Conservation (phyloP, 1,140 invertebrate genomes). For the Drosophila busckii region DNA sequence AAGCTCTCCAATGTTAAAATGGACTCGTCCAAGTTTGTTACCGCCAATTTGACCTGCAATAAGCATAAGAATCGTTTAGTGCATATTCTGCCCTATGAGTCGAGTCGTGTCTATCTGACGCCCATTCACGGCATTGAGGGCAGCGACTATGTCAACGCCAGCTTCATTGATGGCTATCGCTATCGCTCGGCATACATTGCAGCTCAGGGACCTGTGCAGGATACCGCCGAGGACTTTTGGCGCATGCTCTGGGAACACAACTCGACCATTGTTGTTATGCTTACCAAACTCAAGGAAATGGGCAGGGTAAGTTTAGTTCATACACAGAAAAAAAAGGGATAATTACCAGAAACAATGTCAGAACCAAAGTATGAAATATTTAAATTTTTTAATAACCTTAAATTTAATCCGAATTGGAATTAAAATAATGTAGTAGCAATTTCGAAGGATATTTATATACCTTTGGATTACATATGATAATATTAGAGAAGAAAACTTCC, state of each 20-base stretch:
- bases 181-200: slow-evolving; percentile 98
- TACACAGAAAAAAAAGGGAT: too few relatives aligned
- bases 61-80: slow-evolving; percentile 99
- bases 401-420: too few relatives aligned
- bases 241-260: slow-evolving; percentile 99
- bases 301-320: slow-evolving; percentile 86
- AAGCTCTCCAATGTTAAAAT: slow-evolving; percentile 96
- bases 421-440: too few relatives aligned
- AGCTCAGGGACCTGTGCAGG: slow-evolving; percentile 96
- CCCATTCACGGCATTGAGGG: slow-evolving; percentile 95
- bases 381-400: too few relatives aligned
- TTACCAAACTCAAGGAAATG: slow-evolving; percentile 98
- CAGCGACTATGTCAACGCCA: slow-evolving; percentile 99
- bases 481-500: too few relatives aligned
- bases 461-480: too few relatives aligned
- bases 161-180: slow-evolving; percentile 96
- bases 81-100: slow-evolving; percentile 98
- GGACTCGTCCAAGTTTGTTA: slow-evolving; percentile 95
- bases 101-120: slow-evolving; percentile 94
- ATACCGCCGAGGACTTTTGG: slow-evolving; percentile 99
- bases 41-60: slow-evolving; percentile 97
- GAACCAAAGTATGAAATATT: too few relatives aligned
- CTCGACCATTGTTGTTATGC: slow-evolving; percentile 99
- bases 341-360: too few relatives aligned
- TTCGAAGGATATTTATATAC: too few relatives aligned